Evolutionary conservation across 2,888 invertebrate species (phyloP).

Genomic region (Eubasilissa splendida): DNA sequence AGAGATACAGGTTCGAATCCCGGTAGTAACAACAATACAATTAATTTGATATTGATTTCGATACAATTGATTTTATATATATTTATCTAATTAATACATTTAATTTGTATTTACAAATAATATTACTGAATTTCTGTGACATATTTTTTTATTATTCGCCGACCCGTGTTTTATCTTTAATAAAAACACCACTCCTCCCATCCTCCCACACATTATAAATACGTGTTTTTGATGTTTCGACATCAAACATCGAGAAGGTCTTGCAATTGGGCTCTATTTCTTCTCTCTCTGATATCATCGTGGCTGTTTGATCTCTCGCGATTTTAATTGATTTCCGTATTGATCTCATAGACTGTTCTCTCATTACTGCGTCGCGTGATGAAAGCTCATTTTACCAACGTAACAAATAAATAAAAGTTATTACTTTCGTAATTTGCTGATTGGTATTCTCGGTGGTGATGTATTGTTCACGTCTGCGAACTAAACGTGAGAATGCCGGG

Average conservation of each 20-base stretch:
- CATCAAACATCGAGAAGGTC: neutral
- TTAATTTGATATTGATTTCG: too few species aligned
- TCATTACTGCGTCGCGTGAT: conserved; percentile 11
- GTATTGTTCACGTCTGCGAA: conserved; percentile 11
- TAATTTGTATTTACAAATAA: too few species aligned
- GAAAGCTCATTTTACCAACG: neutral
- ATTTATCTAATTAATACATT: too few species aligned
- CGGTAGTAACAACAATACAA: too few species aligned
- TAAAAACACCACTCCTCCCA: too few species aligned
- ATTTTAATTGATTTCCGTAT: conserved; percentile 35
- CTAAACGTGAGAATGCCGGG: conserved; percentile 33
- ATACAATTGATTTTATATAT: too few species aligned
- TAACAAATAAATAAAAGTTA: conserved; percentile 3
- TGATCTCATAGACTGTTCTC: neutral
- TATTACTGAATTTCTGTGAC: too few species aligned
- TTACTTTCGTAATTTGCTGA: conserved; percentile 12
- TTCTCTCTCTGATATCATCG: neutral
- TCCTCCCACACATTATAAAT: too few species aligned
- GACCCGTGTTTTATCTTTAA: too few species aligned
- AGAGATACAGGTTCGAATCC: too few species aligned
- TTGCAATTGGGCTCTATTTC: neutral
- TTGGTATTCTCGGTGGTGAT: conserved; percentile 22
- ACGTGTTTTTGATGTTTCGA: too few species aligned
- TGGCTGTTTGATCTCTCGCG: conserved; percentile 25
- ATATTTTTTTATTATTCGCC: too few species aligned